Conservation (phyloP, 2,113 vertebrate genomes). For the Aegotheles bennettii region DNA sequence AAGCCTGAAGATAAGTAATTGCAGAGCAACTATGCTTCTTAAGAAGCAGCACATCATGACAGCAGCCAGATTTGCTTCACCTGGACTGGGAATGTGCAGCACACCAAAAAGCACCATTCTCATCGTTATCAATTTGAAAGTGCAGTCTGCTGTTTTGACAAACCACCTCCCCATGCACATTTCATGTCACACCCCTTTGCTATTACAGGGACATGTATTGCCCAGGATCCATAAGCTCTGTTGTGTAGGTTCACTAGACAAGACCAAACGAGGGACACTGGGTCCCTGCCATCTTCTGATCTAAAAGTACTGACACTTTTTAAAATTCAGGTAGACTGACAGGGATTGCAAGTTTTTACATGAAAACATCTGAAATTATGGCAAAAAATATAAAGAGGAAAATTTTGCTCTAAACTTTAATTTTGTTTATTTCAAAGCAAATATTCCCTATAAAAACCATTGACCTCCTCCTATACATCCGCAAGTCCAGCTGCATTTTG, state of each 20-base stretch:
- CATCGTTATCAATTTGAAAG: background rate
- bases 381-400: background rate
- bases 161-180: background rate
- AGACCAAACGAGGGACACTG: background rate
- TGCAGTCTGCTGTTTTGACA: background rate
- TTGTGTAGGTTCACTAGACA: background rate
- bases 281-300: background rate
- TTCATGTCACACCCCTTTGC: background rate
- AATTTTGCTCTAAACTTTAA: background rate
- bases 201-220: background rate
- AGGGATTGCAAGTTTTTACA: background rate
- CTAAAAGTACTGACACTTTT: background rate
- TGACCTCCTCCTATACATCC: background rate
- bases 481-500: background rate
- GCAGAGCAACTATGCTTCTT: background rate
- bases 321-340: background rate
- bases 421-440: background rate
- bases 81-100: accelerated
- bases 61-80: background rate
- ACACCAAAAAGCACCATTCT: background rate
- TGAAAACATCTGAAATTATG: background rate
- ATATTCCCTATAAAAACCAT: background rate
- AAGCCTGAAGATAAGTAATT: background rate
- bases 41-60: background rate
- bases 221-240: background rate